Conservation (phyloP, 2,797 vertebrate species). For the Ataeniobius toweri region DNA sequence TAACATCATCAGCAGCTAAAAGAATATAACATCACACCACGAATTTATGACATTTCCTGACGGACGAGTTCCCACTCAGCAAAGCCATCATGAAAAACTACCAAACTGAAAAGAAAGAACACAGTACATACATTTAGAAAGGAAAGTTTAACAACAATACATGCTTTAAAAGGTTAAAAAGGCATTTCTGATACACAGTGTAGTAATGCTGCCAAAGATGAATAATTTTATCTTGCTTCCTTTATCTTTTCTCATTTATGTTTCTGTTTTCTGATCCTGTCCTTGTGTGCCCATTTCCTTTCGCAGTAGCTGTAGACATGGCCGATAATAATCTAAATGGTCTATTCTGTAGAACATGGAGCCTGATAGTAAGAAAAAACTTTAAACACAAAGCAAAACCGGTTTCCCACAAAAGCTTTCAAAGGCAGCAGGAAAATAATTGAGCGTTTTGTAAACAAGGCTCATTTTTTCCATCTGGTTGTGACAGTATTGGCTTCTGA, state of each 20-base stretch:
- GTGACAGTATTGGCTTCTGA: neutral
- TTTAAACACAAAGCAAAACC: neutral
- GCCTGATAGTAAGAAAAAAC: neutral
- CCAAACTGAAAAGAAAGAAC: constrained; percentile 23
- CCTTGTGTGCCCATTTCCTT: neutral
- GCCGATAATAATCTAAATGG: neutral
- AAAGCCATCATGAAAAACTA: constrained; percentile 41
- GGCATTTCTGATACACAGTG: neutral
- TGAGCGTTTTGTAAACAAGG: neutral
- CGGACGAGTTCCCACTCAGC: constrained; percentile 38
- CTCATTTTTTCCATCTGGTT: neutral
- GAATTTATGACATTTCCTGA: constrained; percentile 33
- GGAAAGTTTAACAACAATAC: neutral
- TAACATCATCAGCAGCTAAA: constrained; percentile 41
- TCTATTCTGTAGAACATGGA: neutral
- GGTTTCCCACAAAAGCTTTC: neutral
- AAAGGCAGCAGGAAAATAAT: neutral
- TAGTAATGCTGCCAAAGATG: neutral
- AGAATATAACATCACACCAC: constrained; percentile 38
- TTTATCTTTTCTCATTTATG: neutral
- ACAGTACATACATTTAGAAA: neutral
- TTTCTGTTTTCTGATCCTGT: neutral
- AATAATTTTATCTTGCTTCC: neutral
- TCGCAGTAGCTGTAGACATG: neutral
- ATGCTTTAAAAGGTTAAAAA: neutral